A percentile compares a stretch with the other conserved stretches of the same genome.
phyloP scores from a whole-genome alignment of 1,140 invertebrate genomes.

The Muscidifurax raptorellus region DNA sequence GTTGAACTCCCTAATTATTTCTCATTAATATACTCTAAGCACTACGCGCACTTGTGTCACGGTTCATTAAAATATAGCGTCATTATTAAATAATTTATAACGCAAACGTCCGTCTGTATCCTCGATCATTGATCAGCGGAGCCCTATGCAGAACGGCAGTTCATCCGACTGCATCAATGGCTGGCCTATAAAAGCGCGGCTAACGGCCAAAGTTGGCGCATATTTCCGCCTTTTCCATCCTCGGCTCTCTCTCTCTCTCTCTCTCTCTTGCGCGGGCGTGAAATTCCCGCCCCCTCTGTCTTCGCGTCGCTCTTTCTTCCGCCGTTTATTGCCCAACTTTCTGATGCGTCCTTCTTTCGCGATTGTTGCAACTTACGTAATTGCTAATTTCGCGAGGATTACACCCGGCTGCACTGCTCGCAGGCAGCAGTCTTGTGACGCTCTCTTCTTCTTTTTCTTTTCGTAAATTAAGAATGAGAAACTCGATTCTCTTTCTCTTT shows the following conservation, averaged over 20 bases:
- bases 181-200: constrained; percentile 52
- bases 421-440: constrained; percentile 14
- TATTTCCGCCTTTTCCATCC: constrained; percentile 39
- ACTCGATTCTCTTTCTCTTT: background rate
- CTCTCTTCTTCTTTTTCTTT: constrained; percentile 24
- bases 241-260: background rate
- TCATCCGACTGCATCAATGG: constrained; percentile 57
- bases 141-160: background rate
- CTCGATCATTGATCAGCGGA: background rate
- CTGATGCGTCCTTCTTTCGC: constrained; percentile 14
- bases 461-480: constrained; percentile 25
- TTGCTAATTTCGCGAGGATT: constrained; percentile 39
- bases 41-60: too few species aligned
- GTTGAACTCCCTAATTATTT: too few species aligned
- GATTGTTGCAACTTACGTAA: constrained; percentile 53
- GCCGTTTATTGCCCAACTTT: constrained; percentile 32
- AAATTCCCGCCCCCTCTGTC: background rate
- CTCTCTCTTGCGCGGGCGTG: too few species aligned
- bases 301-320: background rate
- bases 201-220: constrained; percentile 50
- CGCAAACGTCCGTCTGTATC: background rate
- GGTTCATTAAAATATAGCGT: background rate
- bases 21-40: background rate
- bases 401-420: background rate
- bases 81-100: background rate